These are phyloP conservation scores for Liopterus haemorrhoidalis DNA, from an alignment of 2,888 invertebrate species.

Conservation along the genomic window DNA sequence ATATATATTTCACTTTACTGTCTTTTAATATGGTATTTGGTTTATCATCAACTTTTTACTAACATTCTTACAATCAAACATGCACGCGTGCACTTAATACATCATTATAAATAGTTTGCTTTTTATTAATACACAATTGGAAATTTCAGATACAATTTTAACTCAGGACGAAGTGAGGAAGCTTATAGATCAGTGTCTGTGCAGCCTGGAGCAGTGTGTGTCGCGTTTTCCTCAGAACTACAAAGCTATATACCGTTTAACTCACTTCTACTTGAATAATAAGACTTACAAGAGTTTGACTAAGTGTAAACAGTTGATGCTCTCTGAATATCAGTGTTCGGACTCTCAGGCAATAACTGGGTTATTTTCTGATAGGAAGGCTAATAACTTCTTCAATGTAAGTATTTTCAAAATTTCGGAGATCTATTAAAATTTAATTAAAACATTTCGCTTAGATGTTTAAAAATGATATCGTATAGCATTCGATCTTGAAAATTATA, in stretches of 20 bases:
- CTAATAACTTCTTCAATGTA: constrained; percentile 83
- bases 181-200: constrained; percentile 62
- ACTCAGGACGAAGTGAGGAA: constrained; percentile 52
- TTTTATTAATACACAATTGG: constrained; percentile 22
- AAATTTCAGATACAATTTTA: constrained; percentile 40
- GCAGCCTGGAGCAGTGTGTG: constrained; percentile 78
- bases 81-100: too few species aligned
- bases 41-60: too few species aligned
- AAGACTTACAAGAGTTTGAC: constrained; percentile 61
- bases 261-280: constrained; percentile 71
- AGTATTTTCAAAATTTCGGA: constrained; percentile 39
- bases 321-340: constrained; percentile 63
- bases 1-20: too few species aligned
- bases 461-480: too few species aligned
- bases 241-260: constrained; percentile 83
- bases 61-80: too few species aligned
- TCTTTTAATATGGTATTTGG: too few species aligned
- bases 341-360: constrained; percentile 67
- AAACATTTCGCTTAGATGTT: constrained; percentile 2
- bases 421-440: constrained; percentile 7
- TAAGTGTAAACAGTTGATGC: constrained; percentile 64
- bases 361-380: constrained; percentile 78
- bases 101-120: neutral
- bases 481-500: too few species aligned
- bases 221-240: constrained; percentile 85